Conservation (phyloP, 92 coral and sea anemone genomes). For the Paragorgia papillata region DNA sequence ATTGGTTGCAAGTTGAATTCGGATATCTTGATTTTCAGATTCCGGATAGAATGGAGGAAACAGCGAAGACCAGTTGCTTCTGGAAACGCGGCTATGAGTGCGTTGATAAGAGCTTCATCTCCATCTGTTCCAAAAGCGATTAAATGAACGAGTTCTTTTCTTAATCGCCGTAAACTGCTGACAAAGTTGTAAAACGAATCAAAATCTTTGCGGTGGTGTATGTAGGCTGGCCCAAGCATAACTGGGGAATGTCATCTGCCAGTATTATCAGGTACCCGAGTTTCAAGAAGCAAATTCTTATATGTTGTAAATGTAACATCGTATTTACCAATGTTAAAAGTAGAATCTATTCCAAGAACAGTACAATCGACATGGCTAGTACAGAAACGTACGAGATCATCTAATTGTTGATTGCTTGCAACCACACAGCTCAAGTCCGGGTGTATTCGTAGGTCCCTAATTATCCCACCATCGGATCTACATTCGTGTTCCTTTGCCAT, state of each 20-base stretch:
- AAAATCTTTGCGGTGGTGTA: constrained; percentile 52
- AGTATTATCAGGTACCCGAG: constrained; percentile 41
- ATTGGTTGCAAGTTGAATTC: constrained; percentile 42
- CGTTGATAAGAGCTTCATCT: constrained; percentile 48
- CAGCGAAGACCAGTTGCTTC: constrained; percentile 49
- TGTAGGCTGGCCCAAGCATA: constrained; percentile 46
- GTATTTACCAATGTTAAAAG: constrained; percentile 48
- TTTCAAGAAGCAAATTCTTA: constrained; percentile 46
- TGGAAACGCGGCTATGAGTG: constrained; percentile 39
- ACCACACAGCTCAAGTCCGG: constrained; percentile 26
- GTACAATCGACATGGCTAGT: constrained; percentile 42
- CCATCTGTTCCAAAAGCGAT: constrained; percentile 55
- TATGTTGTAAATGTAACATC: constrained; percentile 51
- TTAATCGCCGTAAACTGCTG: constrained; percentile 39
- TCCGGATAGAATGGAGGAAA: constrained; percentile 51
- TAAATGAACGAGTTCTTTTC: constrained; percentile 25
- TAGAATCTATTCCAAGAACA: constrained; percentile 41
- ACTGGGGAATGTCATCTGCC: constrained; percentile 48
- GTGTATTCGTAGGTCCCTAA: too few relatives aligned
- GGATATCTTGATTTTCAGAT: constrained; percentile 42
- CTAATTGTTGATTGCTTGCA: constrained; percentile 38
- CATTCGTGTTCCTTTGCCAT: too few relatives aligned
- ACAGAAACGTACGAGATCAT: constrained; percentile 38
- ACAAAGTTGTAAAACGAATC: constrained; percentile 43
- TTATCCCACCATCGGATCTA: too few relatives aligned